Evolutionary conservation across 2,888 invertebrate species (phyloP).

Genomic region (Vannuccia rotundouncinata): DNA sequence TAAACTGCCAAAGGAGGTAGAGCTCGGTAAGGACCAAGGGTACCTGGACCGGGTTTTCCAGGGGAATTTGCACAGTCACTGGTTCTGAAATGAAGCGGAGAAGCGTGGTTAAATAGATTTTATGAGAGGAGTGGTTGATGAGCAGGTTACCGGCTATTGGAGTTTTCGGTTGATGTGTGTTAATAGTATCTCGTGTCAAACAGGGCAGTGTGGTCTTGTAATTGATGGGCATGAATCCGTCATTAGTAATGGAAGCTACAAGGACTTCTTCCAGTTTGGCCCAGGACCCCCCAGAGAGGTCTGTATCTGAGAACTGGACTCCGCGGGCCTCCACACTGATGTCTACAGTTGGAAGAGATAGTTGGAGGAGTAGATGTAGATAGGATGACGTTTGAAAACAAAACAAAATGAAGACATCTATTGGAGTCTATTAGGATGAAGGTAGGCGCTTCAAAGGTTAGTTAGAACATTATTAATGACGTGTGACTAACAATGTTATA

Average conservation of each 20-base stretch:
- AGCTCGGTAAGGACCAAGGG: slow-evolving; percentile 66
- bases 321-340: slow-evolving; percentile 36
- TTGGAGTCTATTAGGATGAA: too few relatives aligned
- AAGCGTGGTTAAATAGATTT: slow-evolving; percentile 31
- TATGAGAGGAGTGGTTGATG: not conserved
- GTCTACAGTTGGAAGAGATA: slow-evolving; percentile 31
- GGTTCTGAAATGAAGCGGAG: too few relatives aligned
- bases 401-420: too few relatives aligned
- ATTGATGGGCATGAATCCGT: slow-evolving; percentile 47
- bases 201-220: slow-evolving; percentile 44
- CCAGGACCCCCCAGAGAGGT: slow-evolving; percentile 14
- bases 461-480: too few relatives aligned
- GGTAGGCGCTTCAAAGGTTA: too few relatives aligned
- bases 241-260: slow-evolving; percentile 7
- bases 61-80: slow-evolving; percentile 69
- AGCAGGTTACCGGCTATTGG: not conserved
- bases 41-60: slow-evolving; percentile 71
- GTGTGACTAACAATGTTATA: too few relatives aligned
- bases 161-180: slow-evolving; percentile 44
- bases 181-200: slow-evolving; percentile 50
- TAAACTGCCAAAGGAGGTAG: slow-evolving; percentile 68
- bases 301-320: slow-evolving; percentile 42
- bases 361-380: too few relatives aligned
- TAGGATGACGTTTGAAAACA: too few relatives aligned
- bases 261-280: not conserved